Base-by-base conservation (phyloP, 2,797 vertebrate species). In the Cossypha niveicapilla region DNA sequence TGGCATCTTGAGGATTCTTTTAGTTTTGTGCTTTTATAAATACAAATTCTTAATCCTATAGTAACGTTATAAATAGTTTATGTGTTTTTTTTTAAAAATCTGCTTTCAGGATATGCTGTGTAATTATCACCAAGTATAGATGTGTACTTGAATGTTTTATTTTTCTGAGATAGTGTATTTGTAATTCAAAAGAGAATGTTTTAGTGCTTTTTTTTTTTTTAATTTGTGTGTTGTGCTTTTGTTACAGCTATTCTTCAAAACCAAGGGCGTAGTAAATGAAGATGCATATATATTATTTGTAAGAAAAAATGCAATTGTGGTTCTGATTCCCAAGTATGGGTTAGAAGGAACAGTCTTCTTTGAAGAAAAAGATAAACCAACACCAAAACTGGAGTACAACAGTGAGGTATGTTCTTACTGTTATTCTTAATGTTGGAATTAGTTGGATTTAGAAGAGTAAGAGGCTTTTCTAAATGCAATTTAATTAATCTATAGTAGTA, bases 301-400 rank as follows among this genome's bases (percentile, higher is more conserved):
- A 93, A 98, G 98, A 95, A 99, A 99, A 97, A 99, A 99, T 77
- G 99, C 99, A 5, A 98, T 99, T 96, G 99, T 99, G n/a, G 98
- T 99, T 61, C 98, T 99, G 84, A 99, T 99, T 93, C 99, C 99
- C 8, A 99, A 98, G 97, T 99, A 99, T 67, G 99, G 99, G 7
- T 97, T 99, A 95, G 99, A 99, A 98, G 99, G 99, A 78, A 99
- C 98, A 0, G 99, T 99, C 35, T 99, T 99, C 96, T 99, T 99
- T 93, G 98, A 99, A 93, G 96, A 97, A 93, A 99, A 98, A 96
- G 98, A 98, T 96, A 99, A 98, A 96, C 96, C 97, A 17, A 96
- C 95, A 23, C 98, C 98, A 71, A 97, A 68, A 18, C 97, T 99
- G 44, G 72, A 91, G 89, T 99, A 98, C 95, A 98, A 99, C 63